Conservation (phyloP, 1,140 invertebrate genomes). For the Hyphantria cunea region DNA sequence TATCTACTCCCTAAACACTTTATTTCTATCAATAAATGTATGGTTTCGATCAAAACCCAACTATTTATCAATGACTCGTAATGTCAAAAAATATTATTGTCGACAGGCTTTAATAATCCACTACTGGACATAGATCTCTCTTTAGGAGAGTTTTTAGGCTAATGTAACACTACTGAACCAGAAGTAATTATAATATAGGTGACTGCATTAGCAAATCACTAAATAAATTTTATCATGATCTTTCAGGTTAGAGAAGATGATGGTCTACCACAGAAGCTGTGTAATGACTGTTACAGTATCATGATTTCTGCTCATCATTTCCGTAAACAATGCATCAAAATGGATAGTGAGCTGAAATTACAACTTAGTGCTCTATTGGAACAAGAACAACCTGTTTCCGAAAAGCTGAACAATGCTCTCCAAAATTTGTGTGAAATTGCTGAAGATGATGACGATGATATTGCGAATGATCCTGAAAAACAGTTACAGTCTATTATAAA, state of each 20-base stretch:
- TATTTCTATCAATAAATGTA: too few species aligned
- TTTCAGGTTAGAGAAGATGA: constrained; percentile 73
- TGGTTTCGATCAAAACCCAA: too few species aligned
- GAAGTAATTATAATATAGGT: too few species aligned
- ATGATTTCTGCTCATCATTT: constrained; percentile 75
- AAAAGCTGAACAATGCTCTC: neutral
- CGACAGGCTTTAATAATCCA: too few species aligned
- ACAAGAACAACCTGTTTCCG: constrained; percentile 11
- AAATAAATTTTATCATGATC: neutral
- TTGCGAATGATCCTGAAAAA: constrained; percentile 63
- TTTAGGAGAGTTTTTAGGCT: too few species aligned
- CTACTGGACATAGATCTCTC: too few species aligned
- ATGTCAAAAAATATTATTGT: too few species aligned
- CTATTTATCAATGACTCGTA: too few species aligned
- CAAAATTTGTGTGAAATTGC: neutral
- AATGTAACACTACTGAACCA: too few species aligned
- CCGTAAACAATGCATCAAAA: constrained; percentile 71
- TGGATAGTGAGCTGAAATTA: constrained; percentile 67
- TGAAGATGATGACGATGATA: constrained; percentile 38
- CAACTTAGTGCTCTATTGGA: constrained; percentile 53
- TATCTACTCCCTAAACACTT: too few species aligned
- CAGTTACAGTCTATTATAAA: constrained; percentile 71
- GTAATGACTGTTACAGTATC: constrained; percentile 59
- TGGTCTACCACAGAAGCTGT: constrained; percentile 71
- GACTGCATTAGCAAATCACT: too few species aligned